Percentiles rank a stretch among this genome's conserved stretches.
These are phyloP conservation scores for Pseudomugil tenellus DNA, from an alignment of 2,797 vertebrate genomes.

Conservation along the genomic window DNA sequence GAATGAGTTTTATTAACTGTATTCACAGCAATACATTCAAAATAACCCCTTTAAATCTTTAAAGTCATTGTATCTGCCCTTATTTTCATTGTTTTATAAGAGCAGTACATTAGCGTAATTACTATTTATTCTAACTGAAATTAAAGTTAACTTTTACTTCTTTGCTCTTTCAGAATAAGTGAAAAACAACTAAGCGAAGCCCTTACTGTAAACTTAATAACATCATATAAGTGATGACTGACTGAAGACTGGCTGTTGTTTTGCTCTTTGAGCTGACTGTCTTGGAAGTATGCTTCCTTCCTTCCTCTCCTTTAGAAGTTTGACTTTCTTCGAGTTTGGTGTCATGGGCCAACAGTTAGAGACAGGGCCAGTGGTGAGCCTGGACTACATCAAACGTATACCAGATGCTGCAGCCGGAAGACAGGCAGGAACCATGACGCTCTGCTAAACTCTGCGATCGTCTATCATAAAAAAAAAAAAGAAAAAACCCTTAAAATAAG, in stretches of 20 bases:
- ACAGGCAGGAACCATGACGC: constrained; percentile 72
- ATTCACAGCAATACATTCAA: not conserved
- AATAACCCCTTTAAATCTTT: not conserved
- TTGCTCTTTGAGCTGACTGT: constrained; percentile 47
- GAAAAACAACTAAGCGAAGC: constrained; percentile 28
- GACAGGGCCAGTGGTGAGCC: constrained; percentile 50
- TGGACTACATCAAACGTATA: constrained; percentile 75
- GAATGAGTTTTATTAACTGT: not conserved
- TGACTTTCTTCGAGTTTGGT: constrained; percentile 51
- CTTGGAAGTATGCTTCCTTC: constrained; percentile 70
- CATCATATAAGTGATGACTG: constrained; percentile 36
- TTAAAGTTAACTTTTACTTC: not conserved
- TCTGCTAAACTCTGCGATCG: constrained; percentile 65
- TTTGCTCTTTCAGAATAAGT: constrained; percentile 9
- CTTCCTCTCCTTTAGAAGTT: constrained; percentile 63
- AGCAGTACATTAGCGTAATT: not conserved
- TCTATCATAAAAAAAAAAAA: constrained; percentile 56
- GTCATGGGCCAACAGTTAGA: constrained; percentile 53
- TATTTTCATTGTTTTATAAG: not conserved
- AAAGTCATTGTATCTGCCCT: not conserved
- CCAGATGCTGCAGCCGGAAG: constrained; percentile 75
- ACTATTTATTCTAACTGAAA: not conserved
- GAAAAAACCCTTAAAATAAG: constrained; percentile 48
- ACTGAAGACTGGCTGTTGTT: constrained; percentile 64
- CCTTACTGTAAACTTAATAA: constrained; percentile 25